phyloP scores from a whole-genome alignment of 2,797 vertebrate genomes.

The Phoxinus dragarum region DNA sequence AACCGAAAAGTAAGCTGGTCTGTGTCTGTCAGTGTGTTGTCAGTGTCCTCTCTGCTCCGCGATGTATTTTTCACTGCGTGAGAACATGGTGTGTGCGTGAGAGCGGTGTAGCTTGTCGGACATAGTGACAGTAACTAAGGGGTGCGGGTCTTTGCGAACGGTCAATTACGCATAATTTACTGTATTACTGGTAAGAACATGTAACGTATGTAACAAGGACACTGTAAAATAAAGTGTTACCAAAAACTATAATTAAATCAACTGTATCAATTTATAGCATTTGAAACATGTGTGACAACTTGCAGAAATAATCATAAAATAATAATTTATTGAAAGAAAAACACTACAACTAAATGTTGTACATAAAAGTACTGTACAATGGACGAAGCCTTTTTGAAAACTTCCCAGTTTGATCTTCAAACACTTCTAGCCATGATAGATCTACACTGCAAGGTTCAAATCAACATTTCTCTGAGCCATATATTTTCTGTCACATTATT shows the following conservation, averaged over 20 bases:
- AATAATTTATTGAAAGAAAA: background rate
- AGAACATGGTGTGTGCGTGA: too few relatives aligned
- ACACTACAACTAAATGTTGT: background rate
- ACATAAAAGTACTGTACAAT: background rate
- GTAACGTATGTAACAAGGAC: too few relatives aligned
- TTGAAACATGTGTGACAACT: background rate
- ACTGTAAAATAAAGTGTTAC: too few relatives aligned
- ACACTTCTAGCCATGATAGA: background rate
- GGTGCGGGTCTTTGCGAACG: too few relatives aligned
- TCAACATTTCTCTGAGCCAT: background rate
- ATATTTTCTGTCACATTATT: constrained; percentile 10
- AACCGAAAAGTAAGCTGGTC: too few relatives aligned
- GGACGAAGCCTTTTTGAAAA: background rate
- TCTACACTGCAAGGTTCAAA: background rate
- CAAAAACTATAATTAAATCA: background rate
- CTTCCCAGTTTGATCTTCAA: background rate
- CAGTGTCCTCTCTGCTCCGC: too few relatives aligned
- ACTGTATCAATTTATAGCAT: background rate
- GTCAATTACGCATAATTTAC: too few relatives aligned
- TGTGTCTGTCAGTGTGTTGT: too few relatives aligned
- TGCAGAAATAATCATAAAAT: background rate
- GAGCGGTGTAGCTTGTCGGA: too few relatives aligned
- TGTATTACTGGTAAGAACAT: too few relatives aligned
- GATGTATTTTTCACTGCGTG: too few relatives aligned
- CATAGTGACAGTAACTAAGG: too few relatives aligned